Evolutionary conservation across 1,140 invertebrate species (phyloP), one percentile per base, ranked within the genome.

Genomic region (Aphelinus atriplicis): DNA sequence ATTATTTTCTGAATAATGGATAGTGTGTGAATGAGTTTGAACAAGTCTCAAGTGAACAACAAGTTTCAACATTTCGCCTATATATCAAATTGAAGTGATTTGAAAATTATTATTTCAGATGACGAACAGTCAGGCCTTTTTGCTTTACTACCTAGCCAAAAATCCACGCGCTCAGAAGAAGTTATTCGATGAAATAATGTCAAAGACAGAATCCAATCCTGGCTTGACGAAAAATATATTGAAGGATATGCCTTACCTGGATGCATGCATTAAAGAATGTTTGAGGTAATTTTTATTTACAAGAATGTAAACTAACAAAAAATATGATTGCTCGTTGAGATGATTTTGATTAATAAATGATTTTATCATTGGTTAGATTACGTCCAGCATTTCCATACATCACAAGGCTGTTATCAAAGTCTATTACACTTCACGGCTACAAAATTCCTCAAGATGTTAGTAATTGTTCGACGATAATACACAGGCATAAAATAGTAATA

Each of bases 181-280:
- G 80, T 81, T 93, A 2, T 89, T 89, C 60, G 80, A 90, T 56
- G 93, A 94, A 84, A 81, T 93, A 1, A 74, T 64, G 5, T 66
- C 77, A 1, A 76, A 88, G 5, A 61, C 83, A 51, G 76, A 81
- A 45, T 80, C 89, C 6, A 80, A 75, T 26, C 80, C 92, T 9
- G 81, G 55, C 7, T 10, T 81, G 0, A 75, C 7, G 2, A 76
- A 70, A 56, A 67, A 75, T 10, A 76, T 73, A 5, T 66, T 81
- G 3, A n/a, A 83, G 6, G 84, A 87, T 46, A 83, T 92, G 83
- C 83, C 84, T 0, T 93, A 92, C 81, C 79, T 93, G 1, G 91
- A 92, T 81, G 92, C 92, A 7, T 93, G 92, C 77, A 82, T 94
- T 1, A 91, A 91, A 73, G 93, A 94, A 85, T 89, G 90, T 50